Percentiles rank a stretch among this genome's conserved stretches.
phyloP scores from a whole-genome alignment of 1,140 invertebrate genomes.

The Trichoplusia ni region DNA sequence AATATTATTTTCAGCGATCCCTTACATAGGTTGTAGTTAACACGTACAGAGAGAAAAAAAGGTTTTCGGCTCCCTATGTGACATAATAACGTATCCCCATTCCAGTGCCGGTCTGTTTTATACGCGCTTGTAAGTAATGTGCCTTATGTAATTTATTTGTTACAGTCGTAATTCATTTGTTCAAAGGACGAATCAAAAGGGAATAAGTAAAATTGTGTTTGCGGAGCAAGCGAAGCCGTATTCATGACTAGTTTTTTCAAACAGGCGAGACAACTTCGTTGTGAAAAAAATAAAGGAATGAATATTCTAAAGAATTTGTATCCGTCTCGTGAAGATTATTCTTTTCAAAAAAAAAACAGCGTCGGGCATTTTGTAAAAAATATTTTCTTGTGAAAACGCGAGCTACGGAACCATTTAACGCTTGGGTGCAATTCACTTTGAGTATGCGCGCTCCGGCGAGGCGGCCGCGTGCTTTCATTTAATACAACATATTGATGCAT shows the following conservation, averaged over 20 bases:
- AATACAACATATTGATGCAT: constrained; percentile 18
- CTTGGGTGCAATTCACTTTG: constrained; percentile 23
- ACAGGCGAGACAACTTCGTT: not conserved
- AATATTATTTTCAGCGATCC: constrained; percentile 40
- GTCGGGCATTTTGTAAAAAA: constrained; percentile 11
- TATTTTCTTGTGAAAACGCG: constrained; percentile 13
- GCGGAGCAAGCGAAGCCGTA: not conserved
- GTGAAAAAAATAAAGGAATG: not conserved
- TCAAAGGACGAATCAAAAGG: too few species aligned
- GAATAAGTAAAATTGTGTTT: not conserved
- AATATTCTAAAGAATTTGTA: constrained; percentile 21
- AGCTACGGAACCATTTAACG: constrained; percentile 22
- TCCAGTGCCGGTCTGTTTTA: constrained; percentile 3
- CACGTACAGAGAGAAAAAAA: constrained; percentile 20
- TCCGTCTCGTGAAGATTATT: constrained; percentile 4
- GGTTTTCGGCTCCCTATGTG: constrained; percentile 11
- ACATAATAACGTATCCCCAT: constrained; percentile 4
- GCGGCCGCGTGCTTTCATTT: not conserved
- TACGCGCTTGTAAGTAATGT: constrained; percentile 6
- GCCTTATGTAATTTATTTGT: not conserved
- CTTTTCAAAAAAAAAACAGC: constrained; percentile 15
- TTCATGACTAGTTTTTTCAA: not conserved
- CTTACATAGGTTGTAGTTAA: constrained; percentile 31
- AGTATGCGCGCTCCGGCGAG: not conserved
- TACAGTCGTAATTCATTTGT: not conserved